Evolutionary conservation across 2,797 vertebrate species (phyloP), one percentile per base, ranked within the genome.

Genomic region (Danio aesculapii): DNA sequence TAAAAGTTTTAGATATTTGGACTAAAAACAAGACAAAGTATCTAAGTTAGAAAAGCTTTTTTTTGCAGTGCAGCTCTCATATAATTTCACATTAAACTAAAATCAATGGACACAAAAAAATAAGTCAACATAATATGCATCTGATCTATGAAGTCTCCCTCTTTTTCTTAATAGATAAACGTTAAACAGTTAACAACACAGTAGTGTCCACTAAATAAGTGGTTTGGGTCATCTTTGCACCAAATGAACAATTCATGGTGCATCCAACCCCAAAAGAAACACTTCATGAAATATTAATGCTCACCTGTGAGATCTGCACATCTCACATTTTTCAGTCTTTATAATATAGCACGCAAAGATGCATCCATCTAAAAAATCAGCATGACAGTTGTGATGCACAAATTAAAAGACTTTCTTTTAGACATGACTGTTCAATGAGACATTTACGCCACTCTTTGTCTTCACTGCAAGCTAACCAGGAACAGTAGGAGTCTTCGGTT

Each of bases 361-460:
- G 21, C 10, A 61, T 63, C 11, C 9, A 17, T 75, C 59, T 49
- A 14, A 62, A 75, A 75, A 52, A 16, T 50, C 19, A 52, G 47
- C 21, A 21, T 47, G 12, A 47, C 3, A 46, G 17, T 16, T 44
- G 12, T 47, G 10, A 12, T 63, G 53, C 7, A 68, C 53, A 77
- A 13, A 39, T 39, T 2, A 41, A 41, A 61, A 69, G 14, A 61
- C 6, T 11, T 16, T 19, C 44, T 70, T 7, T 17, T 50, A 79
- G 17, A 47, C 41, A 30, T 30, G 61, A 16, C 59, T 76, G 61
- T 43, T 53, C 49, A 64, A 66, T 64, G 41, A 77, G 50, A 67
- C n/a, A 77, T 77, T 57, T 67, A 67, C 17, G 47, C 17, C 4
- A 41, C n/a, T 77, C 50, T 77, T 77, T 76, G n/a, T 64, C 74